Conservation (phyloP, 2,113 vertebrate genomes). For the Spea multiplicata region DNA sequence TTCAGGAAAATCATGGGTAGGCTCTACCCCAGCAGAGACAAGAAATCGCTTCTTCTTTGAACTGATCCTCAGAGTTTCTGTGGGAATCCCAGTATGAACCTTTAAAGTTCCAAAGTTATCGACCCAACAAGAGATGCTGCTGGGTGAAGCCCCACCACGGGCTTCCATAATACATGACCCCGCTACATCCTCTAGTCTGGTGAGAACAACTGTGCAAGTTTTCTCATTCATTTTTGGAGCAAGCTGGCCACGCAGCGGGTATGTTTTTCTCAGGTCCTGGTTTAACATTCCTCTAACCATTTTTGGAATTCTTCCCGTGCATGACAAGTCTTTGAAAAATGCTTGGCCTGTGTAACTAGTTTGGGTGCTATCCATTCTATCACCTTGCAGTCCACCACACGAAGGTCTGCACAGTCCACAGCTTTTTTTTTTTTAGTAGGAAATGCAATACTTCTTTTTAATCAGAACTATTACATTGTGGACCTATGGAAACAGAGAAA, state of each 20-base stretch:
- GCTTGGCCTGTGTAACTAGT: conserved; percentile 52
- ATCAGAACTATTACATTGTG: conserved; percentile 65
- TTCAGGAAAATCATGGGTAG: conserved; percentile 63
- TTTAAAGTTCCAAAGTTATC: conserved; percentile 58
- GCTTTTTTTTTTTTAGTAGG: conserved; percentile 57
- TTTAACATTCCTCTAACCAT: conserved; percentile 51
- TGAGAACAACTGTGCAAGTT: conserved; percentile 86
- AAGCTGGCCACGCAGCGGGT: conserved; percentile 69
- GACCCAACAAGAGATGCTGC: conserved; percentile 57
- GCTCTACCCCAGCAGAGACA: conserved; percentile 50
- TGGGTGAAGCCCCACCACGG: conserved; percentile 58
- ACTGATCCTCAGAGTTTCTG: conserved; percentile 50
- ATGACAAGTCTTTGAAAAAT: conserved; percentile 40
- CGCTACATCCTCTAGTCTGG: conserved; percentile 77
- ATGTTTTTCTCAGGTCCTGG: conserved; percentile 70
- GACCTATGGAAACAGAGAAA: conserved; percentile 60
- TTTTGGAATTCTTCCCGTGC: conserved; percentile 42
- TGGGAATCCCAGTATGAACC: conserved; percentile 51
- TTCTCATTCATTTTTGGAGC: conserved; percentile 65
- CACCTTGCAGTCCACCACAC: conserved; percentile 56
- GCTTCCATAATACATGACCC: conserved; percentile 64
- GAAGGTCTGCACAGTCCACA: conserved; percentile 62
- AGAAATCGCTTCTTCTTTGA: conserved; percentile 49
- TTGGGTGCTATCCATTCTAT: conserved; percentile 61
- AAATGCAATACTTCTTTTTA: conserved; percentile 68